A percentile compares a stretch with the other conserved stretches of the same genome.
Conservation (phyloP, 2,888 invertebrate genomes). For the Spilosoma lubricipeda region DNA sequence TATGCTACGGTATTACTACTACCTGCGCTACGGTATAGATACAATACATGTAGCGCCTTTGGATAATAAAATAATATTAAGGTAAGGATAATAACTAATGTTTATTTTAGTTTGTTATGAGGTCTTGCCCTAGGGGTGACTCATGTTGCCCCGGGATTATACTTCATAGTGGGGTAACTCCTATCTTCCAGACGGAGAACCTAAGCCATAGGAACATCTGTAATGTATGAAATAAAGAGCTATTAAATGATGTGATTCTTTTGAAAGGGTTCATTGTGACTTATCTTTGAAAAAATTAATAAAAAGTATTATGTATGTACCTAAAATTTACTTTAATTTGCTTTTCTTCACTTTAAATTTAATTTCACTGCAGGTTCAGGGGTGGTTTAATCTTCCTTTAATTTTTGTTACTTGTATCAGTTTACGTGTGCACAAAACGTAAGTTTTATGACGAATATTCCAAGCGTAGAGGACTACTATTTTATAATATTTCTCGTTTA, state of each 20-base stretch:
- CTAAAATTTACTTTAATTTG: no score
- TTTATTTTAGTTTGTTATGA: neutral
- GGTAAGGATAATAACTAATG: slow-evolving; percentile 65
- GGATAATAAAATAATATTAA: slow-evolving; percentile 89
- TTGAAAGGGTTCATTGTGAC: neutral
- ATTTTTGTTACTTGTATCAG: no score
- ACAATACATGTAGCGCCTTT: slow-evolving; percentile 95
- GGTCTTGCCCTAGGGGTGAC: no score
- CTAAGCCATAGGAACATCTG: no score
- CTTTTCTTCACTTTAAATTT: no score
- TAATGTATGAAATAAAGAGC: no score
- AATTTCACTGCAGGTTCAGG: no score
- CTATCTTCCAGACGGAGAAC: no score
- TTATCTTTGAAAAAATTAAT: neutral
- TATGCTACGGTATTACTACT: slow-evolving; percentile 94
- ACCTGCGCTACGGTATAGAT: slow-evolving; percentile 95
- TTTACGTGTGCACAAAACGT: no score
- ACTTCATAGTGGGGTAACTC: no score
- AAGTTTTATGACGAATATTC: neutral
- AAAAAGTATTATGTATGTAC: neutral
- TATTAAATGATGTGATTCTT: neutral
- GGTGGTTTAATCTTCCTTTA: no score
- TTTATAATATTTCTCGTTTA: slow-evolving; percentile 38
- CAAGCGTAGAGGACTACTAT: neutral
- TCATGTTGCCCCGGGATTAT: no score